Conservation (phyloP, 64 coral and sea anemone genomes). For the Actinia equina region DNA sequence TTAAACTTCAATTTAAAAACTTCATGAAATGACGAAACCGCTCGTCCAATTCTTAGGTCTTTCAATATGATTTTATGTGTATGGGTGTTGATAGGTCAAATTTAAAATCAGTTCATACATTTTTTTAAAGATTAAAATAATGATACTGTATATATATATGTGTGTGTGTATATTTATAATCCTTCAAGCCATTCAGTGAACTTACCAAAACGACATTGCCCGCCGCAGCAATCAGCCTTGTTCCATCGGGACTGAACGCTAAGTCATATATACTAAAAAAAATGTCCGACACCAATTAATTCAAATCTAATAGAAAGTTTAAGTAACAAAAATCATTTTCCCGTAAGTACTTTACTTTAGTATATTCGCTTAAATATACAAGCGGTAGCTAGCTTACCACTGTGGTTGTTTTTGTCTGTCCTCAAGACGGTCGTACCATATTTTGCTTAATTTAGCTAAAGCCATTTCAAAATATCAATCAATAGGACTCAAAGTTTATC, state of each 20-base stretch:
- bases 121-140: too few species aligned
- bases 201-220: slow-evolving; percentile 76
- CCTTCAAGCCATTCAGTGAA: not conserved
- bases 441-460: not conserved
- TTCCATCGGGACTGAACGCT: slow-evolving; percentile 72
- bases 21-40: too few species aligned
- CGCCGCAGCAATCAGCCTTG: slow-evolving; percentile 52
- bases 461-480: not conserved
- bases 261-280: slow-evolving; percentile 79
- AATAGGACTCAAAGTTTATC: not conserved
- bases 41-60: too few species aligned
- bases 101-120: too few species aligned
- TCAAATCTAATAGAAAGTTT: not conserved
- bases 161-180: too few species aligned
- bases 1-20: too few species aligned
- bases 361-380: too few species aligned
- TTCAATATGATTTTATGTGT: too few species aligned
- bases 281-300: not conserved
- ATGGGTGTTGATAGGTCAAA: too few species aligned
- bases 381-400: slow-evolving; percentile 7
- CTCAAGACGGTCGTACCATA: slow-evolving; percentile 62
- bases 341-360: too few species aligned
- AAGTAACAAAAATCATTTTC: too few species aligned
- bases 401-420: slow-evolving; percentile 46
- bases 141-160: too few species aligned